Base-by-base conservation (phyloP, 2,113 vertebrate species). In the Salvelinus fontinalis region DNA sequence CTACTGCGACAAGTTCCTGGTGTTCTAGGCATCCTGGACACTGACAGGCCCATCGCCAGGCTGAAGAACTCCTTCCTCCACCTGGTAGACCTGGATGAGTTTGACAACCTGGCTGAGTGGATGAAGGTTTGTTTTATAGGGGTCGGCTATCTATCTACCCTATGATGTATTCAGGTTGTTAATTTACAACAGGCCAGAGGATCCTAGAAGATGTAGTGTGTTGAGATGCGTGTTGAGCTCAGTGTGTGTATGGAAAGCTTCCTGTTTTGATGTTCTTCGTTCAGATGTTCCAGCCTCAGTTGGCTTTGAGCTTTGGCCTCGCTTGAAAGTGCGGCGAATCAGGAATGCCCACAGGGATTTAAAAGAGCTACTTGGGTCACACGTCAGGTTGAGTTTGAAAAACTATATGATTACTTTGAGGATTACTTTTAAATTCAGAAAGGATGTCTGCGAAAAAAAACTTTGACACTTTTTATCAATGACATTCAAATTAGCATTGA, bases 1-100 rank as follows among this genome's bases (percentile, higher is more conserved):
- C n/a, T 94, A 93, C 85, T 95, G 95, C 0, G 94, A 95, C 81
- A 92, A 89, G 73, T 93, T 95, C 71, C 86, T 92, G 0, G 22
- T 92, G 16, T 95, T 94, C 68, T 91, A 12, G 39, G 93, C n/a
- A 69, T 91, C 11, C 88, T 94, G 73, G 89, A 95, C 26, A 92
- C 93, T 1, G 94, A 95, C 0, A 92, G 95, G 0, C 95, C 93
- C 22, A 92, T 94, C 0, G 94, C 94, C 18, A 85, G 92, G 66
- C 89, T 93, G 57, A 95, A 93, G 71, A 95, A 95, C 77, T 90
- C 93, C 39, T 89, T 93, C 39, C 82, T 94, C 66, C 74, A 91
- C 65, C 79, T 95, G 16, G 83, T 84, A 3, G 92, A 94, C 67
- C 79, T 95, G 16, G 83, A 84, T 4, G 92, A 94, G 14, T 91